Conservation (phyloP, 2,888 invertebrate genomes). For the Spialia ferax region DNA sequence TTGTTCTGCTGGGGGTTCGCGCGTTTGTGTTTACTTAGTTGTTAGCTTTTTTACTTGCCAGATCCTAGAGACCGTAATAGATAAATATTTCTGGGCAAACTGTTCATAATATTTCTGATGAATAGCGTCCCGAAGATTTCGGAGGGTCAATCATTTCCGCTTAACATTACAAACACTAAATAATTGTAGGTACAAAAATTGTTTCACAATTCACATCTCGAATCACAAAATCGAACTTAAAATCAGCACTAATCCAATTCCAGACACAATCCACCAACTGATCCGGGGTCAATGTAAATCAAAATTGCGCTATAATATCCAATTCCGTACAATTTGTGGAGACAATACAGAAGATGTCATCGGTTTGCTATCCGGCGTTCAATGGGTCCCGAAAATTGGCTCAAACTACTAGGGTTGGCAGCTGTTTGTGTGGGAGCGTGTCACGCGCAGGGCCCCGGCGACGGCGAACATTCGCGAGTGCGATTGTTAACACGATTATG, state of each 20-base stretch:
- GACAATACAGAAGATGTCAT: conserved; percentile 13
- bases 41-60: background rate
- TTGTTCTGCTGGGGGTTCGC: background rate
- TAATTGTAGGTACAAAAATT: no score
- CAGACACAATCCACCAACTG: background rate
- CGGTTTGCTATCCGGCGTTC: conserved; percentile 2
- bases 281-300: conserved; percentile 3
- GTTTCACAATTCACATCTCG: no score
- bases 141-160: no score
- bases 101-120: no score
- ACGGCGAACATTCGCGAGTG: conserved; percentile 19
- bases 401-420: conserved; percentile 21
- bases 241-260: background rate
- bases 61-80: no score
- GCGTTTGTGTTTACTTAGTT: background rate
- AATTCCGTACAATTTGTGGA: conserved; percentile 5
- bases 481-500: conserved; percentile 28
- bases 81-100: no score
- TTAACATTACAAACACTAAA: no score
- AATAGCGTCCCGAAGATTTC: no score
- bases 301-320: conserved; percentile 2
- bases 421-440: conserved; percentile 17
- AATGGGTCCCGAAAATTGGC: conserved; percentile 24
- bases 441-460: conserved; percentile 12
- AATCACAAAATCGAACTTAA: no score